Evolutionary conservation across 2,113 vertebrate genomes (phyloP), one percentile per base, ranked within the genome.

Genomic region (Scopus umbretta): DNA sequence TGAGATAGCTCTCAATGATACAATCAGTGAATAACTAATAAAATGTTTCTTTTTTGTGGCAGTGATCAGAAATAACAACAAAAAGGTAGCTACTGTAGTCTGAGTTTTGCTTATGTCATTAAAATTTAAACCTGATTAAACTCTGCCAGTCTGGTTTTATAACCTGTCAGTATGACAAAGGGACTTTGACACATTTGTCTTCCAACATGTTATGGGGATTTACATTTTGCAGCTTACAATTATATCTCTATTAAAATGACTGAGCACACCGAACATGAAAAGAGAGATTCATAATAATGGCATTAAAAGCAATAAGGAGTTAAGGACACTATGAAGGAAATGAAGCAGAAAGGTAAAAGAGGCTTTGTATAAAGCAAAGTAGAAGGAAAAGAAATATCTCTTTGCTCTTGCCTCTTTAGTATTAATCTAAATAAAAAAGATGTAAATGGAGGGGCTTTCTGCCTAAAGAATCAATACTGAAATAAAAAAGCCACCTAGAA

Each of bases 71-170:
- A 97, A 88, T 62, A 95, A 91, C 79, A 94, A 88, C 58, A 75
- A n/a, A n/a, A 52, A 92, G 90, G 49, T 85, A 86, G 38, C 25
- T 86, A 59, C 58, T 95, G 91, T 26, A 94, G 49, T 56, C 42
- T 74, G 84, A 96, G 73, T 89, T 96, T 95, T 97, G 84, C 81
- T 97, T 97, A 94, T 97, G 92, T 72, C 94, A 96, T 97, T 97
- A 97, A 94, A 95, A 86, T 96, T 91, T 94, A 96, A 97, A 97
- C 62, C 61, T 92, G 84, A 94, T 97, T 95, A 94, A 94, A 96
- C 89, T 95, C 80, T 95, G 80, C 50, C 49, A 66, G 75, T 97
- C 92, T 91, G 55, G 63, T 87, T 98, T 97, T 86, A 96, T 95
- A 97, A 96, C 68, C 84, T 95, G 93, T 95, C 96, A 94, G 68